Evolutionary conservation across 2,113 vertebrate species (phyloP).

Genomic region (Takifugu flavidus): DNA sequence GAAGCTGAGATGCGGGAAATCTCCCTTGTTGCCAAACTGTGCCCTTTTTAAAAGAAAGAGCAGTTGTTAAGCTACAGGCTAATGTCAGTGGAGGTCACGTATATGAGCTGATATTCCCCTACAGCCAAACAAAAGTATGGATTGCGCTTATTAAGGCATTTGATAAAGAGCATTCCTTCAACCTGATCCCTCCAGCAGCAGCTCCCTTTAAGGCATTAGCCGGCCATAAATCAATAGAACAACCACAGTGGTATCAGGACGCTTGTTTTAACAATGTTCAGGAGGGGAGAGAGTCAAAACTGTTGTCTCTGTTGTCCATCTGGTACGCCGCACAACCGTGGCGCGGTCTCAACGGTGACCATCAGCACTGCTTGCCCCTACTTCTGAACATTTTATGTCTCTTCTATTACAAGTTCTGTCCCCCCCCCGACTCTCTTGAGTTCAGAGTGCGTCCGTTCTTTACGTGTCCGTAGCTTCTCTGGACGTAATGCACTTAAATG

Average conservation of each 20-base stretch:
- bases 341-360: too few relatives aligned
- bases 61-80: conserved; percentile 3
- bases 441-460: too few relatives aligned
- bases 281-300: too few relatives aligned
- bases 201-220: conserved; percentile 11
- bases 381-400: background rate
- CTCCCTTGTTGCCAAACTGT: background rate
- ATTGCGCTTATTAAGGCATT: background rate
- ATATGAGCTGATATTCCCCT: background rate
- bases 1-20: background rate
- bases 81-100: conserved; percentile 1
- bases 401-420: background rate
- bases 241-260: conserved; percentile 11
- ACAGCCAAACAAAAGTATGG: background rate
- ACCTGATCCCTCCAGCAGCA: conserved; percentile 15
- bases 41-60: background rate
- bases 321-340: too few relatives aligned
- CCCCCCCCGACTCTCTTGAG: background rate
- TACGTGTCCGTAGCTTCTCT: too few relatives aligned
- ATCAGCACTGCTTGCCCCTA: background rate
- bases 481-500: too few relatives aligned
- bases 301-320: too few relatives aligned
- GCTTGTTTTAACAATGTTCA: conserved; percentile 2
- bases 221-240: conserved; percentile 25
- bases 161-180: conserved; percentile 6